These are phyloP conservation scores for Luffia ferchaultella DNA, from an alignment of 2,888 invertebrate species.

Conservation along the genomic window DNA sequence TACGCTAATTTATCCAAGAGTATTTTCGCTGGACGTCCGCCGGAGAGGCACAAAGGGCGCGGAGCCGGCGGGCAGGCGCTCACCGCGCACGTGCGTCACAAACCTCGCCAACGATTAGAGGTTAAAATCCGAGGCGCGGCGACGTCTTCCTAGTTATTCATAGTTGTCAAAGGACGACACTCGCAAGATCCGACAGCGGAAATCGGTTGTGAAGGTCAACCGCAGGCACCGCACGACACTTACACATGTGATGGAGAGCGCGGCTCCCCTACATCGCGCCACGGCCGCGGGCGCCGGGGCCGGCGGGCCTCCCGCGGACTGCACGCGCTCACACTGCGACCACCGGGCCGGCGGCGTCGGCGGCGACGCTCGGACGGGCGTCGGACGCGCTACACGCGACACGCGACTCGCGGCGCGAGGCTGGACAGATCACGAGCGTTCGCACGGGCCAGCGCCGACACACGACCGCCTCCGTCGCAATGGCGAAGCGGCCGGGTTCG, in stretches of 20 bases:
- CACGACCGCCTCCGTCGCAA: slow-evolving; percentile 64
- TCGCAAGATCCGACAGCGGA: slow-evolving; percentile 16
- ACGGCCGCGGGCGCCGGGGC: slow-evolving; percentile 76
- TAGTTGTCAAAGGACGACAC: background rate
- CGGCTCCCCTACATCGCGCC: slow-evolving; percentile 61
- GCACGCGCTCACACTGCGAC: slow-evolving; percentile 66
- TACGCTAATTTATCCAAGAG: background rate
- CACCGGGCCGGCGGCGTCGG: slow-evolving; percentile 21
- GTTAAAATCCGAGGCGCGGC: background rate
- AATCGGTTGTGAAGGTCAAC: slow-evolving; percentile 48
- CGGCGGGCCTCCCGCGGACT: slow-evolving; percentile 66
- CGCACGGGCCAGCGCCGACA: slow-evolving; percentile 58
- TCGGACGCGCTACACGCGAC: slow-evolving; percentile 18
- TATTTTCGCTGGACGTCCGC: background rate
- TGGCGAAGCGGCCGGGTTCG: slow-evolving; percentile 64
- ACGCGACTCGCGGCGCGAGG: slow-evolving; percentile 18
- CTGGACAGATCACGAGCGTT: slow-evolving; percentile 35
- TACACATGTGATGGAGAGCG: slow-evolving; percentile 59
- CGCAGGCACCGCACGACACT: slow-evolving; percentile 39
- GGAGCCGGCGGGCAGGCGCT: background rate
- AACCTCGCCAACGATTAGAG: background rate
- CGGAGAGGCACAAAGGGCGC: background rate
- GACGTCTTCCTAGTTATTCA: background rate
- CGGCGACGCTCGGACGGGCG: slow-evolving; percentile 1
- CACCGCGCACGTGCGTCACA: slow-evolving; percentile 46